Conservation (phyloP, 23 tunicate species). For the Botrylloides violaceus region DNA sequence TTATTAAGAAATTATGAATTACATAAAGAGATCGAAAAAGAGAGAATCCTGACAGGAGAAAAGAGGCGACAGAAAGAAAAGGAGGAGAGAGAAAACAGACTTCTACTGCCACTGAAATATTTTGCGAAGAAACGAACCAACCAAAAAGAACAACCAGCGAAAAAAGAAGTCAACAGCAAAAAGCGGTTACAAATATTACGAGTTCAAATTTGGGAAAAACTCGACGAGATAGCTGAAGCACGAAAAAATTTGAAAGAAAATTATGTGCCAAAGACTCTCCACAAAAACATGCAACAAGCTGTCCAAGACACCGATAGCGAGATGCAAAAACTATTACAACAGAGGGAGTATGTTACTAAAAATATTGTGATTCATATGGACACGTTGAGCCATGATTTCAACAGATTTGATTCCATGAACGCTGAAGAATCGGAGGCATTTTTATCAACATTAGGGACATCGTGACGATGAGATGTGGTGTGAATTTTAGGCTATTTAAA, state of each 20-base stretch:
- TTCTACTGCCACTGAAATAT: neutral
- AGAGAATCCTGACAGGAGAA: neutral
- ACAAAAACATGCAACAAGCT: conserved; percentile 56
- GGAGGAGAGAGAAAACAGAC: conserved; percentile 24
- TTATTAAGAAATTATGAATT: conserved; percentile 15
- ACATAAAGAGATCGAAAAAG: conserved; percentile 1
- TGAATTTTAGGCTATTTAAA: too few species aligned
- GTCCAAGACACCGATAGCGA: conserved; percentile 61
- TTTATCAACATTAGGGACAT: neutral
- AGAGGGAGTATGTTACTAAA: conserved; percentile 39
- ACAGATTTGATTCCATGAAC: conserved; percentile 3
- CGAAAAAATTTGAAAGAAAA: conserved; percentile 30
- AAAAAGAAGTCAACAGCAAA: neutral
- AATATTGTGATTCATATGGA: conserved; percentile 3
- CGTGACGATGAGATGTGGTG: too few species aligned
- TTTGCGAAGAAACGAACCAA: neutral
- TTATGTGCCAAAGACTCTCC: conserved; percentile 48
- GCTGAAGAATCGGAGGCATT: neutral
- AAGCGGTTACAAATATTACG: conserved; percentile 21
- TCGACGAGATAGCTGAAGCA: conserved; percentile 39
- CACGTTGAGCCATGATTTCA: neutral
- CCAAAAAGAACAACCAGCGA: conserved; percentile 21
- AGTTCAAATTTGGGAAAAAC: conserved; percentile 35
- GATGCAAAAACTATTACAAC: conserved; percentile 53
- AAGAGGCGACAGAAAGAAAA: neutral